Conservation (phyloP, 1,140 invertebrate genomes). For the Polypedilum vanderplanki region DNA sequence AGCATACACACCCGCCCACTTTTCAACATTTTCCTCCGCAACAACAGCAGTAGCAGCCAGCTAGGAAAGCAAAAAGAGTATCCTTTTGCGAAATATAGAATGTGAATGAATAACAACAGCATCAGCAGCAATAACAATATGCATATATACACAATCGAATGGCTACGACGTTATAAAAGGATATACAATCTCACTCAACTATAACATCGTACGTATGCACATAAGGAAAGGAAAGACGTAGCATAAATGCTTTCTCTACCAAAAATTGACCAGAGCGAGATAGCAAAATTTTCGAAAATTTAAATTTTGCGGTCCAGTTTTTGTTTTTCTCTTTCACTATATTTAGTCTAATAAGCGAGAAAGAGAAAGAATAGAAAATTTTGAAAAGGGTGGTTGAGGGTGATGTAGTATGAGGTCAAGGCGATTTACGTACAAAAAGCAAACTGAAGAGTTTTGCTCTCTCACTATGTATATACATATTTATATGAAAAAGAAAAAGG, state of each 20-base stretch:
- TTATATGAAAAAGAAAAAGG: neutral
- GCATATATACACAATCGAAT: no score
- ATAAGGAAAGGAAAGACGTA: neutral
- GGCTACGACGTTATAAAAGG: conserved; percentile 8
- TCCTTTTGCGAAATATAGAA: no score
- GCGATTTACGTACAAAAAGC: neutral
- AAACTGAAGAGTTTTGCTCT: neutral
- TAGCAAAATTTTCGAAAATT: conserved; percentile 24
- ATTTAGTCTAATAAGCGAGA: neutral
- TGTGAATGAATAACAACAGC: no score
- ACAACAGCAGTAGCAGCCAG: neutral
- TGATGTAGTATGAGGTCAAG: neutral
- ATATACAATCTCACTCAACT: neutral
- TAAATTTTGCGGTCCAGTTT: conserved; percentile 23
- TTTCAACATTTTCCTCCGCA: neutral
- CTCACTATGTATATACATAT: neutral
- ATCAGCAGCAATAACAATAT: no score
- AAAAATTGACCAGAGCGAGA: conserved; percentile 28
- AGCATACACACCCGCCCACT: neutral
- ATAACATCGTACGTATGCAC: no score
- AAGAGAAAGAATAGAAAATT: conserved; percentile 3
- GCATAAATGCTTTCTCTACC: neutral
- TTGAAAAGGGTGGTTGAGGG: neutral
- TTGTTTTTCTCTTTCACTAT: neutral
- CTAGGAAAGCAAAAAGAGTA: neutral